Percentiles rank a stretch among this genome's conserved stretches.
These are phyloP conservation scores for Musca domestica DNA, from an alignment of 1,140 invertebrate species.

Conservation along the genomic window DNA sequence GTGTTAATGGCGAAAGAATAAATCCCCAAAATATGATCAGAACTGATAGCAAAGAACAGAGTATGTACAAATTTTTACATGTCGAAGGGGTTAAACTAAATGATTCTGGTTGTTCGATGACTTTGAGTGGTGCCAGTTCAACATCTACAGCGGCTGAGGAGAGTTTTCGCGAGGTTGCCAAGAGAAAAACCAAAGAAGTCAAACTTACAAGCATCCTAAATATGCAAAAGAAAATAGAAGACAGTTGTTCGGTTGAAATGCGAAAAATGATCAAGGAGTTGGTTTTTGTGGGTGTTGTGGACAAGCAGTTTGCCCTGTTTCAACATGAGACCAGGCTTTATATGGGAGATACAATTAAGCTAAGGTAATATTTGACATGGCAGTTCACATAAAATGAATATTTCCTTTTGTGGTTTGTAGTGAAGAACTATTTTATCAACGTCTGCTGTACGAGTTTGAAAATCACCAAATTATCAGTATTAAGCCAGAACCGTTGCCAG, in stretches of 20 bases:
- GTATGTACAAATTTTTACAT: constrained; percentile 81
- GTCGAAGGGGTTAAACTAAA: neutral
- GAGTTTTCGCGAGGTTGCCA: constrained; percentile 36
- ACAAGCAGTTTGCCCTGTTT: constrained; percentile 70
- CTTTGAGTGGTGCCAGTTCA: neutral
- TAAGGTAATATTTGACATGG: constrained; percentile 61
- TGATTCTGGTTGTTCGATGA: neutral
- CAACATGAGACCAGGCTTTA: constrained; percentile 87
- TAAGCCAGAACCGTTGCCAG: constrained; percentile 60
- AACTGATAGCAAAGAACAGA: constrained; percentile 80
- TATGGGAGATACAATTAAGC: constrained; percentile 69
- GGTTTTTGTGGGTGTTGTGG: constrained; percentile 87
- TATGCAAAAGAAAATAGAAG: constrained; percentile 61
- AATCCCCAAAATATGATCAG: constrained; percentile 75
- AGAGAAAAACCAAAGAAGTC: constrained; percentile 52
- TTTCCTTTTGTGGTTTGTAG: constrained; percentile 41
- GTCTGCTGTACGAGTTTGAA: constrained; percentile 86
- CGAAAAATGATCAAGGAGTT: constrained; percentile 77
- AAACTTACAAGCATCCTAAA: constrained; percentile 75
- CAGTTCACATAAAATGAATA: too few relatives aligned
- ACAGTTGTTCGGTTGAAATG: constrained; percentile 65
- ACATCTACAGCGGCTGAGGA: constrained; percentile 30
- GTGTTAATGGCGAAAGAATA: constrained; percentile 57
- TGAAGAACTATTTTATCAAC: constrained; percentile 91
- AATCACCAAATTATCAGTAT: constrained; percentile 83